Conservation (phyloP, 1,140 invertebrate species). For the Nasonia vitripennis region DNA sequence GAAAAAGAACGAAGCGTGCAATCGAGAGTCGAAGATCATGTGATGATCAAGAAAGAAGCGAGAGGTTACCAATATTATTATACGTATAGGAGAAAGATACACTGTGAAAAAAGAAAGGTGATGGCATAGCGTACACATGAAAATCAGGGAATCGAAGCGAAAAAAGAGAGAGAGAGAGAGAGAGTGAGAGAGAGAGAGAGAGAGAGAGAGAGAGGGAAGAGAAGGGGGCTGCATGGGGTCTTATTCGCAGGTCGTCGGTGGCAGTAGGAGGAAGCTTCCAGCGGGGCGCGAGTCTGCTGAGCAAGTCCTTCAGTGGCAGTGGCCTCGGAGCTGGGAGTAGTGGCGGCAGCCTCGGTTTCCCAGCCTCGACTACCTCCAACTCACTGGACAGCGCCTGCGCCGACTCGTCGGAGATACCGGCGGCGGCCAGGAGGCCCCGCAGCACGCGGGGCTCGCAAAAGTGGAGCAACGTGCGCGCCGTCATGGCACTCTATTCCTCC, state of each 20-base stretch:
- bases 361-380: slow-evolving; percentile 65
- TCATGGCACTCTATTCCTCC: slow-evolving; percentile 90
- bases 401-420: slow-evolving; percentile 60
- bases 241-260: slow-evolving; percentile 68
- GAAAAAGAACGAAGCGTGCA: slow-evolving; percentile 36
- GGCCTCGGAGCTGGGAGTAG: slow-evolving; percentile 52
- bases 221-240: slow-evolving; percentile 57
- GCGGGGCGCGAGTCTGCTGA: slow-evolving; percentile 56
- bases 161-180: slow-evolving; percentile 47
- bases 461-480: slow-evolving; percentile 88
- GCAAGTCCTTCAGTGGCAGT: slow-evolving; percentile 59
- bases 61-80: neutral
- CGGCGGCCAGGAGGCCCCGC: slow-evolving; percentile 62
- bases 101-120: neutral
- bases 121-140: neutral
- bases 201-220: slow-evolving; percentile 50
- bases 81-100: neutral
- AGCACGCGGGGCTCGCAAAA: slow-evolving; percentile 82
- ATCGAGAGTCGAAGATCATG: neutral
- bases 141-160: neutral
- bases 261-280: slow-evolving; percentile 55
- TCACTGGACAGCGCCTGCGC: slow-evolving; percentile 67
- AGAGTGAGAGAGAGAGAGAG: slow-evolving; percentile 48
- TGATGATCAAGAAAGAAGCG: slow-evolving; percentile 8
- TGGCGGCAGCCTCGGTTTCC: slow-evolving; percentile 36